These are phyloP conservation scores for Phalloptychus januarius DNA, from an alignment of 2,797 vertebrate species.

Conservation along the genomic window DNA sequence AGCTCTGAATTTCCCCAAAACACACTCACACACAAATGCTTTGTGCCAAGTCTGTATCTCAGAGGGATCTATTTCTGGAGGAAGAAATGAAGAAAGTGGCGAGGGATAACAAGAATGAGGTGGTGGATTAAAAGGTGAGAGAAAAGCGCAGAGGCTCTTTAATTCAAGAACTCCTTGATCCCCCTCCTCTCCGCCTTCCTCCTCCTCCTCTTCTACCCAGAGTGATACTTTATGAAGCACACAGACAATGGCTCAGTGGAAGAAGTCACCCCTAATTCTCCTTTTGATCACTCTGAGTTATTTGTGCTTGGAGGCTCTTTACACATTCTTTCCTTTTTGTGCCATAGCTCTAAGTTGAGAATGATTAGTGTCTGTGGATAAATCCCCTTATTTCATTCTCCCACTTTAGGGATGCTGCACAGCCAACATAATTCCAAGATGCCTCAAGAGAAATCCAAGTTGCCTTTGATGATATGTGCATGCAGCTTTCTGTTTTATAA, in stretches of 20 bases:
- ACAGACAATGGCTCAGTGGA: conserved; percentile 76
- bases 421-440: conserved; percentile 51
- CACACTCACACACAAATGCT: conserved; percentile 43
- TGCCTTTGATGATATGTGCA: conserved; percentile 44
- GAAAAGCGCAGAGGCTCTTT: conserved; percentile 71
- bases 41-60: conserved; percentile 52
- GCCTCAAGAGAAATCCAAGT: conserved; percentile 51
- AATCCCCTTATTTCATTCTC: conserved; percentile 74
- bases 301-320: conserved; percentile 76
- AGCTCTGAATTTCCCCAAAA: conserved; percentile 50
- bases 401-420: conserved; percentile 60
- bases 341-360: conserved; percentile 71
- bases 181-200: conserved; percentile 27
- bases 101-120: conserved; percentile 44
- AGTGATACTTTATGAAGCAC: conserved; percentile 79
- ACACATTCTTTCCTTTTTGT: conserved; percentile 77
- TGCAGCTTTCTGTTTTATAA: conserved; percentile 39
- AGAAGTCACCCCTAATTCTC: conserved; percentile 83
- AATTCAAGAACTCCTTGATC: conserved; percentile 77
- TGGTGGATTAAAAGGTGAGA: conserved; percentile 71
- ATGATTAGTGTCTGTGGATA: conserved; percentile 78
- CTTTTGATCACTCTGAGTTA: conserved; percentile 79
- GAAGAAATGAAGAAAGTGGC: conserved; percentile 42
- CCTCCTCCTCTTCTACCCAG: conserved; percentile 31
- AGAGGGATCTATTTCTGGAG: conserved; percentile 52